Conservation (phyloP, 1,140 invertebrate genomes). For the Solenopsis fugax region DNA sequence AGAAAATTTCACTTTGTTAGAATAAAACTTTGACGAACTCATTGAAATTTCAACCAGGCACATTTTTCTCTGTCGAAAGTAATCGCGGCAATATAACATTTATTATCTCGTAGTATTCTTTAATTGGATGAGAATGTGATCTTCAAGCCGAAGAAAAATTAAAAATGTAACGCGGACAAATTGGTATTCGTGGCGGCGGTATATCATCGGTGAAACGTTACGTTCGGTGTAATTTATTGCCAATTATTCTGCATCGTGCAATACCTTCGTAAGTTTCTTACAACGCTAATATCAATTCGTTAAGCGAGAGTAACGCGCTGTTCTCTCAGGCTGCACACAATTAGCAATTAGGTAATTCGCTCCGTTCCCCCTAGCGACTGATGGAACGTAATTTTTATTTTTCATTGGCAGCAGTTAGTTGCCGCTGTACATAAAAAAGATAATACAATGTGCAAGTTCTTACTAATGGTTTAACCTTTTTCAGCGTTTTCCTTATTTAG, state of each 20-base stretch:
- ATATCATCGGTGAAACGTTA: slow-evolving; percentile 32
- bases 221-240: slow-evolving; percentile 48
- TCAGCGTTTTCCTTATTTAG: slow-evolving; percentile 7
- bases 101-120: slow-evolving; percentile 18
- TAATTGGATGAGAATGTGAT: slow-evolving; percentile 56
- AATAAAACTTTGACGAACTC: slow-evolving; percentile 9
- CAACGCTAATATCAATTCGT: slow-evolving; percentile 56
- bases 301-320: slow-evolving; percentile 42
- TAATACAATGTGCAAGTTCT: slow-evolving; percentile 19
- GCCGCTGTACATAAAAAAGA: neutral
- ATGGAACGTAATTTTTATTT: slow-evolving; percentile 47
- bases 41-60: slow-evolving; percentile 18
- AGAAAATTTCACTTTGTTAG: neutral
- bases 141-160: slow-evolving; percentile 21
- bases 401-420: slow-evolving; percentile 38
- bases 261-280: slow-evolving; percentile 39
- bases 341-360: slow-evolving; percentile 56
- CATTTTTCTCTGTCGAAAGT: slow-evolving; percentile 9
- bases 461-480: slow-evolving; percentile 43
- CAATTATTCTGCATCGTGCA: slow-evolving; percentile 46
- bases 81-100: slow-evolving; percentile 3
- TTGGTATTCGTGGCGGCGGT: slow-evolving; percentile 19
- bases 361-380: neutral
- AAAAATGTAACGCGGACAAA: slow-evolving; percentile 54
- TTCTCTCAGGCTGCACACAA: slow-evolving; percentile 41